Conservation (phyloP, 2,113 vertebrate species). For the Erinaceus europaeus region DNA sequence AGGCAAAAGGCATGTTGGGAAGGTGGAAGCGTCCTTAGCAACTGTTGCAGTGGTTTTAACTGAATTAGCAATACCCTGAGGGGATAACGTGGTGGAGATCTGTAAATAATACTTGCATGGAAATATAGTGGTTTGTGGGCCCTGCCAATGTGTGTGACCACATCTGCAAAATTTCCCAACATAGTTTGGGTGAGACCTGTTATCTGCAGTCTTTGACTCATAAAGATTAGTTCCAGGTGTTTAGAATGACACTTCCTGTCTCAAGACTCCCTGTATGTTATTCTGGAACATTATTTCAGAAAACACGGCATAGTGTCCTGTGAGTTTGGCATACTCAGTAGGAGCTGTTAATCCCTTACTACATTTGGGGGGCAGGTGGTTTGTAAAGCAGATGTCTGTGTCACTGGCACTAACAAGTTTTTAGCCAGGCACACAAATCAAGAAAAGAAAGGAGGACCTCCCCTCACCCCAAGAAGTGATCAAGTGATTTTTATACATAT, state of each 20-base stretch:
- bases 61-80: too few species aligned
- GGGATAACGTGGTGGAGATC: too few species aligned
- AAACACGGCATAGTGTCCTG: background rate
- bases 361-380: background rate
- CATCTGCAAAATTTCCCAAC: too few species aligned
- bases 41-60: too few species aligned
- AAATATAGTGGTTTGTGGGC: too few species aligned
- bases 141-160: too few species aligned
- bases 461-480: too few species aligned
- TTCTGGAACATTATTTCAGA: conserved; percentile 44
- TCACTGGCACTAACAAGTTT: conserved; percentile 15
- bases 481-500: too few species aligned
- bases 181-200: conserved; percentile 1
- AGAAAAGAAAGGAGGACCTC: background rate
- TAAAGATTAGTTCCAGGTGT: conserved; percentile 55
- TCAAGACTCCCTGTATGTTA: conserved; percentile 51
- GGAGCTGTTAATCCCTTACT: conserved; percentile 50
- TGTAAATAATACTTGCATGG: too few species aligned
- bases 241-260: conserved; percentile 52
- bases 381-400: conserved; percentile 26
- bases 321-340: conserved; percentile 29
- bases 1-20: too few species aligned
- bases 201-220: conserved; percentile 26
- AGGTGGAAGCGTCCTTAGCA: too few species aligned
- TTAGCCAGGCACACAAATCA: background rate